Conservation (phyloP, 92 coral and sea anemone species). For the Zoanthus gigantus region DNA sequence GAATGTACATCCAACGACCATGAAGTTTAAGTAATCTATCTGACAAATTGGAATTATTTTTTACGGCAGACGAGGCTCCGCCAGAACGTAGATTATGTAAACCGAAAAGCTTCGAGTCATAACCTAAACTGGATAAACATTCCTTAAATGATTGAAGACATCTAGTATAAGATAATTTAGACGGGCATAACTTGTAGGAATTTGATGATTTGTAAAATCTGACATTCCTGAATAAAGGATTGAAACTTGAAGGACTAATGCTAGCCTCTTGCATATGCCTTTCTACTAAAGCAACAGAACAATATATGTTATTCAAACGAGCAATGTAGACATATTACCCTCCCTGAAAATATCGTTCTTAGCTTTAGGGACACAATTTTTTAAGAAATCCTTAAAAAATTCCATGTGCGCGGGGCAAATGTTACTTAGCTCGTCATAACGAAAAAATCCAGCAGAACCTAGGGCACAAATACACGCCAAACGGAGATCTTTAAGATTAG, state of each 20-base stretch:
- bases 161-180: constrained; percentile 40
- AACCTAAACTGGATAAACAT: constrained; percentile 24
- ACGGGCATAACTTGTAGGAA: background rate
- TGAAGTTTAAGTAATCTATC: constrained; percentile 53
- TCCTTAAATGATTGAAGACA: constrained; percentile 46
- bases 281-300: background rate
- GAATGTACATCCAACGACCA: constrained; percentile 33
- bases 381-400: too few species aligned
- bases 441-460: too few species aligned
- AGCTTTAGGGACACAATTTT: too few species aligned
- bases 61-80: constrained; percentile 57
- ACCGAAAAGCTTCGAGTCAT: constrained; percentile 43
- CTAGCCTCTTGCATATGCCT: background rate
- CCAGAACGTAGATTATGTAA: constrained; percentile 59
- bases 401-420: too few species aligned
- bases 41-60: constrained; percentile 16
- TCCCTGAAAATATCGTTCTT: background rate
- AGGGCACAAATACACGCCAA: too few species aligned
- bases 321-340: background rate
- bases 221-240: constrained; percentile 8
- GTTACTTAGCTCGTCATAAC: too few species aligned
- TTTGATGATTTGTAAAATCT: background rate
- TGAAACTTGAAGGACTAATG: background rate
- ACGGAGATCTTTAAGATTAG: too few species aligned
- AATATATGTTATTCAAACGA: background rate